phyloP scores from a whole-genome alignment of 2,797 vertebrate species.

The Parotocinclus haroldoi region DNA sequence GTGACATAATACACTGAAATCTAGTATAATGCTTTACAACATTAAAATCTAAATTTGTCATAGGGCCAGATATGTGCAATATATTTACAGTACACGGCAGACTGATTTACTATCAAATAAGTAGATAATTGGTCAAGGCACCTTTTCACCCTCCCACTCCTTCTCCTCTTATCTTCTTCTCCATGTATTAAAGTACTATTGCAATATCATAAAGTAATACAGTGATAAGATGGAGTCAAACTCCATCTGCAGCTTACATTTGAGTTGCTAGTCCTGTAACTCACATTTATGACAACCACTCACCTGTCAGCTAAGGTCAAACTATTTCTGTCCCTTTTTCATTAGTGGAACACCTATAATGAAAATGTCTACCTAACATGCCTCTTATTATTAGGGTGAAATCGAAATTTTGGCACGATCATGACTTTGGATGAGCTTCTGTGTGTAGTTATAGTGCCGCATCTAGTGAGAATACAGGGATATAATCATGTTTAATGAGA shows the following conservation, averaged over 20 bases:
- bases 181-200: slow-evolving; percentile 14
- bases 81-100: too few species aligned
- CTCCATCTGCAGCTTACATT: slow-evolving; percentile 21
- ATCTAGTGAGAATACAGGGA: not conserved
- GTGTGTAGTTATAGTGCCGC: slow-evolving; percentile 26
- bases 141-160: too few species aligned
- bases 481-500: slow-evolving; percentile 33
- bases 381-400: slow-evolving; percentile 34
- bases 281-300: slow-evolving; percentile 14
- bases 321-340: slow-evolving; percentile 27
- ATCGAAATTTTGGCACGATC: slow-evolving; percentile 35
- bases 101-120: too few species aligned
- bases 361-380: slow-evolving; percentile 40
- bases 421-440: slow-evolving; percentile 22
- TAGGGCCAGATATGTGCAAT: too few species aligned
- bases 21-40: too few species aligned
- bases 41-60: too few species aligned
- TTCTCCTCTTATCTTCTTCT: not conserved
- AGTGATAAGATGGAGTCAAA: slow-evolving; percentile 11
- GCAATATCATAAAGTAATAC: not conserved
- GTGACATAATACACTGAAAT: too few species aligned
- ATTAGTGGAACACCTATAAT: slow-evolving; percentile 31
- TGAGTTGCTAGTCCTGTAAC: slow-evolving; percentile 37
- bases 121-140: too few species aligned
- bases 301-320: slow-evolving; percentile 46